These are phyloP conservation scores for Rutilus rutilus DNA, from an alignment of 2,113 vertebrate species.

Conservation along the genomic window DNA sequence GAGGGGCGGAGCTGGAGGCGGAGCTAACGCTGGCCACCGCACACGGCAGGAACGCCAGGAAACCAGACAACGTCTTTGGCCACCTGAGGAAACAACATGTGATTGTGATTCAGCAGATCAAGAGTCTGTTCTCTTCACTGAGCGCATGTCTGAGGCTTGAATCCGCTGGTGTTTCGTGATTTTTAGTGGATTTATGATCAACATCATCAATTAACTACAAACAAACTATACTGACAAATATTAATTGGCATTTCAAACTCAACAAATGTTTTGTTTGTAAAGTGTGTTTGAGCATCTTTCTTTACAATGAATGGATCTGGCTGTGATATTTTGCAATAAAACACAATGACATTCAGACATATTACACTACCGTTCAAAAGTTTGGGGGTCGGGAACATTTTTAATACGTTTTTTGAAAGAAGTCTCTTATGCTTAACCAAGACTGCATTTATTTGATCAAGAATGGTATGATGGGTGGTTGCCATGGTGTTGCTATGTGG, in stretches of 20 bases:
- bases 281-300: not conserved
- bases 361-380: not conserved
- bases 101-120: not conserved
- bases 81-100: conserved; percentile 73
- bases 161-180: not conserved
- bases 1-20: conserved; percentile 40
- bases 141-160: not conserved
- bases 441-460: not conserved
- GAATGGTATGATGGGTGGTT: not conserved
- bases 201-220: too few species aligned
- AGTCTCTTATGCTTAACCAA: not conserved
- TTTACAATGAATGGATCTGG: not conserved
- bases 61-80: conserved; percentile 87
- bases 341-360: not conserved
- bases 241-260: too few species aligned
- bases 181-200: too few species aligned
- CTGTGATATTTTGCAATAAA: not conserved
- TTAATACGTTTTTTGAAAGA: too few species aligned
- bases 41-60: conserved; percentile 83
- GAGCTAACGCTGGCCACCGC: conserved; percentile 65
- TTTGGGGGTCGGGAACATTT: not conserved
- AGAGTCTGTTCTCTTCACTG: not conserved
- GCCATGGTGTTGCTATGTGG: not conserved
- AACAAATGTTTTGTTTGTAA: too few species aligned
- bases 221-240: too few species aligned